A percentile compares a stretch with the other conserved stretches of the same genome.
Conservation (phyloP, 2,888 invertebrate genomes). For the Drosophila merina region DNA sequence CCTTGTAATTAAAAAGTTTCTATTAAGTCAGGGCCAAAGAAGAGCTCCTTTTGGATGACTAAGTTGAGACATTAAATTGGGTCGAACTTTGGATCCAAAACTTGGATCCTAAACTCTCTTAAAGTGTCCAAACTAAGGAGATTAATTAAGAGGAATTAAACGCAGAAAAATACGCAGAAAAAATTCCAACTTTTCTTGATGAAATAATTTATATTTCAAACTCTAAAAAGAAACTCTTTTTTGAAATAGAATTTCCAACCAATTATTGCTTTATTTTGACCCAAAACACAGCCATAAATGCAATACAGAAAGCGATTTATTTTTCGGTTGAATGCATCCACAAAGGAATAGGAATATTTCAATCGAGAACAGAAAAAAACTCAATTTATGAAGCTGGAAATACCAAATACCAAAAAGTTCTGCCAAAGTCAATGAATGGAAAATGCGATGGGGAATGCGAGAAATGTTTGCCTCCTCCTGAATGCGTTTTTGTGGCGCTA, state of each 20-base stretch:
- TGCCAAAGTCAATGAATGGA: constrained; percentile 27
- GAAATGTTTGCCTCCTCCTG: constrained; percentile 19
- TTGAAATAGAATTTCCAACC: too few species aligned
- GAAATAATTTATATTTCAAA: background rate
- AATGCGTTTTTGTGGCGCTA: constrained; percentile 48
- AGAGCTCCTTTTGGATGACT: constrained; percentile 18
- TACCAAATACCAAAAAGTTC: constrained; percentile 9
- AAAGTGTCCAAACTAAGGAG: too few species aligned
- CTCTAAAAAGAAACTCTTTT: too few species aligned
- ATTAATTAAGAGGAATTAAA: too few species aligned
- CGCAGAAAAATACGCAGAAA: too few species aligned
- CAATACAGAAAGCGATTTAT: constrained; percentile 17
- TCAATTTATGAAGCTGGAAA: constrained; percentile 29
- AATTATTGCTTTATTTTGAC: constrained; percentile 13
- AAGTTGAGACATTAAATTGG: constrained; percentile 22
- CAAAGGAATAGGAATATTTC: constrained; percentile 32
- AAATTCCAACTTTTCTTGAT: background rate
- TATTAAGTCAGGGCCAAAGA: constrained; percentile 45
- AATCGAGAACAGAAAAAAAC: constrained; percentile 8
- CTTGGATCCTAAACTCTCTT: too few species aligned
- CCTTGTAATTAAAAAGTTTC: constrained; percentile 75
- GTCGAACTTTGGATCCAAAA: constrained; percentile 12
- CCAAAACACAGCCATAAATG: constrained; percentile 11
- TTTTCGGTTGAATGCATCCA: constrained; percentile 26
- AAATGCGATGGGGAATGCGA: constrained; percentile 44